Percentiles rank a stretch among this genome's conserved stretches.
These are phyloP conservation scores for Saccopteryx bilineata DNA, from an alignment of 2,113 vertebrate genomes.

Conservation along the genomic window DNA sequence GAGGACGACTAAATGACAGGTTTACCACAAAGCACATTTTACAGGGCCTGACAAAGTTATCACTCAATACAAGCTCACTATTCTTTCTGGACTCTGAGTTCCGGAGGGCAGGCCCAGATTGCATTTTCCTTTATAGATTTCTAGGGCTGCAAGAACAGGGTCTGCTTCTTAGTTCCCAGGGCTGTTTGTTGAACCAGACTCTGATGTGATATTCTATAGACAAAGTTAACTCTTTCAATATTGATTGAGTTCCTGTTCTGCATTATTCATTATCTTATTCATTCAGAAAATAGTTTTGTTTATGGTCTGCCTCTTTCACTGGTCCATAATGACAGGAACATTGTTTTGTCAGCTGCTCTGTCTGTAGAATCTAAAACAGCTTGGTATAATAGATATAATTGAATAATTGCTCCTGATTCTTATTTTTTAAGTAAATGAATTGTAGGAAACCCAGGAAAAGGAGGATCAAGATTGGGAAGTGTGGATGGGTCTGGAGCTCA, in stretches of 20 bases:
- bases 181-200: neutral
- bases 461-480: neutral
- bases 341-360: neutral
- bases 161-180: neutral
- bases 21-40: neutral
- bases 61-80: fast-evolving
- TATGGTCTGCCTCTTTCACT: neutral
- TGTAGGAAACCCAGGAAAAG: neutral
- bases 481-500: neutral
- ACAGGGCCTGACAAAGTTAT: neutral
- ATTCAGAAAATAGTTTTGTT: neutral
- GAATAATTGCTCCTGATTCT: neutral
- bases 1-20: neutral
- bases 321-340: neutral
- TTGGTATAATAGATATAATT: neutral
- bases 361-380: neutral
- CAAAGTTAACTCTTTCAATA: neutral
- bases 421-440: constrained; percentile 6
- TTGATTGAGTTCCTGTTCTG: neutral
- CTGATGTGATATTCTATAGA: neutral
- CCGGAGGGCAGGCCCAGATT: neutral
- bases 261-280: neutral
- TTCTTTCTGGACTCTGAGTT: neutral
- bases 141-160: neutral
- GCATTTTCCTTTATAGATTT: neutral